Base-by-base conservation (phyloP, 37 sponge, comb jelly and placozoan genomes). In the Lycopodina hypogea region DNA sequence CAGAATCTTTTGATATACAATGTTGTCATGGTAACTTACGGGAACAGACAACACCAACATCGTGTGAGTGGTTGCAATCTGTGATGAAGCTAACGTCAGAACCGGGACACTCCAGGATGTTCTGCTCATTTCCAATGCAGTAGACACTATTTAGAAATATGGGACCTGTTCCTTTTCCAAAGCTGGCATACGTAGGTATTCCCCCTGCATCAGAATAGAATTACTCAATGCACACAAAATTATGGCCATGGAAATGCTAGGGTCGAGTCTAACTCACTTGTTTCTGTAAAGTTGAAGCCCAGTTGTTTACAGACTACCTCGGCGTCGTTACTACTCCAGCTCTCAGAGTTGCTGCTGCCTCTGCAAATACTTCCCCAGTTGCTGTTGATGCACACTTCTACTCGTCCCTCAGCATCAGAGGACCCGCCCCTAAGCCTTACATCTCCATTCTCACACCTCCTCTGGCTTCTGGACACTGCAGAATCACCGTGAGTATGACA, bases 341-440 rank as follows among this genome's bases (percentile, higher is more conserved):
- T 38, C 11, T 29, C 32, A 7, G 50, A 67, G 22, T 7, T 19
- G 4, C 1, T n/a, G 6, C 45, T 6, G 42, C 70, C 70, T 22
- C 38, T 23, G 52, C 89, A 88, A 1, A 88, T 67, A 19, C 74
- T 72, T 4, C 89, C 84, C 84, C 84, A 88, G 0, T 38, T 21
- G 23, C 66, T 69, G 62, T 76, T 82, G 64, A 73, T 64, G 72
- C 81, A 88, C 1, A 83, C 29, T 50, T 88, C 89, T 24, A 88
- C 83, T 32, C 89, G 69, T 33, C 86, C 86, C n/a, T 78, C 67
- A 7, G 52, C 26, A n/a, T 18, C 38, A 22, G 28, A 40, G 24
- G 51, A 4, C 8, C 79, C 78, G 0, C 67, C 73, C 6, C 17
- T 66, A 35, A 85, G 64, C 30, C 86, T 52, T 9, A 85, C 41